These are phyloP conservation scores for Heliconius erato DNA, from an alignment of 2,888 invertebrate genomes.

Conservation along the genomic window DNA sequence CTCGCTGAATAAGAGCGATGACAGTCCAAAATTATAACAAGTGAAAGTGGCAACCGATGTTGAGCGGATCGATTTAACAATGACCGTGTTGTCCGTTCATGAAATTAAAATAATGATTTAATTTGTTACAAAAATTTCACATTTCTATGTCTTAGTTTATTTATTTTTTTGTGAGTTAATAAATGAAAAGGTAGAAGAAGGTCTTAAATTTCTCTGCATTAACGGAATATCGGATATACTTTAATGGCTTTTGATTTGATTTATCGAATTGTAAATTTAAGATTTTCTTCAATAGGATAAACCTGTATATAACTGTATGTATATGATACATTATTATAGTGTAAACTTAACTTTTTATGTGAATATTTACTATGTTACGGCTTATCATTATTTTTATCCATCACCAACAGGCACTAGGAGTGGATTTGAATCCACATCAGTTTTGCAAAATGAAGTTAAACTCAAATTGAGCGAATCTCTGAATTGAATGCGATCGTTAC, in stretches of 20 bases:
- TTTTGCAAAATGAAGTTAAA: not conserved
- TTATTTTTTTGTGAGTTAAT: too few species aligned
- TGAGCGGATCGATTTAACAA: conserved; percentile 25
- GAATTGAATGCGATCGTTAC: not conserved
- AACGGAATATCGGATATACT: too few species aligned
- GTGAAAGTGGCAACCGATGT: conserved; percentile 27
- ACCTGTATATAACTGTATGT: too few species aligned
- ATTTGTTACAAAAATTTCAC: not conserved
- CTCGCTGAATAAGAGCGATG: conserved; percentile 28
- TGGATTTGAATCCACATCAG: not conserved
- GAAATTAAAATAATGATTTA: not conserved
- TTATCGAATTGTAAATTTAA: too few species aligned
- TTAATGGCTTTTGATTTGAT: too few species aligned
- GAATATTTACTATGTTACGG: too few species aligned
- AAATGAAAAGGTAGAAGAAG: too few species aligned
- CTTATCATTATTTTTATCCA: not conserved
- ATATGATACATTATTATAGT: too few species aligned
- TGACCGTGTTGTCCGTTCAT: not conserved
- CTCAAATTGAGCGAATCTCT: not conserved
- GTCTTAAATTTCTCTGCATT: too few species aligned
- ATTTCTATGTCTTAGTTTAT: not conserved
- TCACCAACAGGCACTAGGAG: not conserved
- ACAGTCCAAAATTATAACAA: conserved; percentile 24
- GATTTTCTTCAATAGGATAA: too few species aligned
- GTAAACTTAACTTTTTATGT: too few species aligned